These are phyloP conservation scores for Siniperca obscura DNA, from an alignment of 2,797 vertebrate genomes.

Conservation along the genomic window DNA sequence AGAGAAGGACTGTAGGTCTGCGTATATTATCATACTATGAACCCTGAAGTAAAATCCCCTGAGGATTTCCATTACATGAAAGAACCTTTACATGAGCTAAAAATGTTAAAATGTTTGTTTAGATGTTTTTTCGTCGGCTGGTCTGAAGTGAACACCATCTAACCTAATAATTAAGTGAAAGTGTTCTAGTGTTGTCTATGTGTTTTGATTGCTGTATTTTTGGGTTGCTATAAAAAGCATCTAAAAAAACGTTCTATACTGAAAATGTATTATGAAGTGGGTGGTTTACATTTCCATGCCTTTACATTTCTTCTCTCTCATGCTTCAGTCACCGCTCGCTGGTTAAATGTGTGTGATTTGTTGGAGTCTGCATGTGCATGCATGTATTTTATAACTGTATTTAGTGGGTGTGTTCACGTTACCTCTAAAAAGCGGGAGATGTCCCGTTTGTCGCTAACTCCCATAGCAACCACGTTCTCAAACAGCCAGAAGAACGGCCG, in stretches of 20 bases:
- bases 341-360: not conserved
- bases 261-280: not conserved
- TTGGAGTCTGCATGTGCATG: not conserved
- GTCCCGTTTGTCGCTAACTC: slow-evolving; percentile 94
- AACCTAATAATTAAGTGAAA: not conserved
- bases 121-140: not conserved
- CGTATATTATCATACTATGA: not conserved
- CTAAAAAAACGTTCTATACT: not conserved
- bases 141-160: not conserved
- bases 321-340: not conserved
- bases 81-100: not conserved
- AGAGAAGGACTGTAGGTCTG: not conserved
- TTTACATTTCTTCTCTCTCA: not conserved
- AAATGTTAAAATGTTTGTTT: not conserved
- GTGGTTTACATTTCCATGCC: not conserved
- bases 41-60: not conserved
- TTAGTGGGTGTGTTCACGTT: slow-evolving; percentile 13
- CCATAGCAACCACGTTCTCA: slow-evolving; percentile 97
- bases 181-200: not conserved
- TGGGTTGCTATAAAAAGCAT: not conserved
- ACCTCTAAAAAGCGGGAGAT: slow-evolving; percentile 96
- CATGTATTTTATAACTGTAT: not conserved
- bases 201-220: not conserved
- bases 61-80: not conserved
- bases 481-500: slow-evolving; percentile 98